A percentile compares a stretch with the other conserved stretches of the same genome.
phyloP scores from a whole-genome alignment of 2,797 vertebrate genomes.

The Sebastes itinus region DNA sequence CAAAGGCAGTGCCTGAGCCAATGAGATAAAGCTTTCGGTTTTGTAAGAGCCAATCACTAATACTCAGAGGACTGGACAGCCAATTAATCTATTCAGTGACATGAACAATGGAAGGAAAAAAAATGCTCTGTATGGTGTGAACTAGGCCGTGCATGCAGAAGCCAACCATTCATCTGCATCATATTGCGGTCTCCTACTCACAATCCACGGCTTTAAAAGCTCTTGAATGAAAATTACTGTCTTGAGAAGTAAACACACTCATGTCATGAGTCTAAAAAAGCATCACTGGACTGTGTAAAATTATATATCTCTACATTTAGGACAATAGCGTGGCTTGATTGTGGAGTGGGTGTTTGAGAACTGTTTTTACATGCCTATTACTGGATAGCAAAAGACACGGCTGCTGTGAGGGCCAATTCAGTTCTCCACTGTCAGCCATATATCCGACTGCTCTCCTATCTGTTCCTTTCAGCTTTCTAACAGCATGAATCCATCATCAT shows the following conservation, averaged over 20 bases:
- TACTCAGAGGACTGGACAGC: constrained; percentile 62
- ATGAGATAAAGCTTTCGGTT: constrained; percentile 82
- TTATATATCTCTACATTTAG: constrained; percentile 33
- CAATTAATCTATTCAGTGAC: constrained; percentile 80
- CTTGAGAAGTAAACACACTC: not conserved
- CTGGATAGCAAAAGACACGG: constrained; percentile 27
- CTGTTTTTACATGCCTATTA: constrained; percentile 37
- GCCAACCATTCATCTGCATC: constrained; percentile 3
- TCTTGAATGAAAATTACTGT: not conserved
- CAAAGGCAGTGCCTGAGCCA: constrained; percentile 78
- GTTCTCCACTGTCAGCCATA: constrained; percentile 32
- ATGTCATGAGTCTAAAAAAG: not conserved
- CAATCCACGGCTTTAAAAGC: not conserved
- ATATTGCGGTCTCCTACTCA: not conserved
- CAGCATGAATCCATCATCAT: constrained; percentile 68
- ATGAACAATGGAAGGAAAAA: constrained; percentile 58
- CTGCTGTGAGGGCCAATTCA: constrained; percentile 12
- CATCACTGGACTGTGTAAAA: not conserved
- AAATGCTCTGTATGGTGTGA: constrained; percentile 32
- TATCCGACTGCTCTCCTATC: constrained; percentile 30
- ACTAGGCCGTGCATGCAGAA: constrained; percentile 16
- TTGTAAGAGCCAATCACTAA: constrained; percentile 76
- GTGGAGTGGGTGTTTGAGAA: constrained; percentile 21
- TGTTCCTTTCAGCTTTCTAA: constrained; percentile 55
- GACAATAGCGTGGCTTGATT: not conserved